Evolutionary conservation across 2,888 invertebrate species (phyloP).

Genomic region (Furcula furcula): DNA sequence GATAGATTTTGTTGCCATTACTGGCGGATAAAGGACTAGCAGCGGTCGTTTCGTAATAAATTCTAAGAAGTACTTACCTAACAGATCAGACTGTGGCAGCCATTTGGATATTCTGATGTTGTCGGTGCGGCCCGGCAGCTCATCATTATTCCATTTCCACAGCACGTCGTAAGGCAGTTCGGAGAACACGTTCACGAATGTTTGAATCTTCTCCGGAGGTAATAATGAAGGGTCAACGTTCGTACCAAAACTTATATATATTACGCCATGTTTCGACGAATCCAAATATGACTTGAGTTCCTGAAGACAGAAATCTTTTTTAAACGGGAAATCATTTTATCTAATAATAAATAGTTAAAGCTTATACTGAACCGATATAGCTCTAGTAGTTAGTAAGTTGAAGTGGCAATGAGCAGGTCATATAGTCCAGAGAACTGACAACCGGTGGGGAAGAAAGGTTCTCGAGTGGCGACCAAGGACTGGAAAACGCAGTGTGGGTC

Average conservation of each 20-base stretch:
- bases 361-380: too few species aligned
- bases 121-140: slow-evolving; percentile 33
- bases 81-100: slow-evolving; percentile 51
- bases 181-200: slow-evolving; percentile 43
- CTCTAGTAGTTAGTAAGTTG: too few species aligned
- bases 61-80: slow-evolving; percentile 48
- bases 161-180: slow-evolving; percentile 49
- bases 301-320: slow-evolving; percentile 33
- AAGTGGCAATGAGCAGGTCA: not conserved
- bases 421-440: too few species aligned
- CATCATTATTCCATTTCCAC: slow-evolving; percentile 55
- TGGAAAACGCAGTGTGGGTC: too few species aligned
- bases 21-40: too few species aligned
- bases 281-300: slow-evolving; percentile 46
- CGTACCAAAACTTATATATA: slow-evolving; percentile 56
- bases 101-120: slow-evolving; percentile 55
- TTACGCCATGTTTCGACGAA: slow-evolving; percentile 44
- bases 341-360: not conserved
- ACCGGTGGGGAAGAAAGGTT: too few species aligned
- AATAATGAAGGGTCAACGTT: slow-evolving; percentile 43
- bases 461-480: too few species aligned
- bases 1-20: too few species aligned
- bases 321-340: not conserved
- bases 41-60: too few species aligned
- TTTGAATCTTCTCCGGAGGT: slow-evolving; percentile 34